Base-by-base conservation (phyloP, 1,140 invertebrate genomes). In the Pseudomyrmex gracilis region DNA sequence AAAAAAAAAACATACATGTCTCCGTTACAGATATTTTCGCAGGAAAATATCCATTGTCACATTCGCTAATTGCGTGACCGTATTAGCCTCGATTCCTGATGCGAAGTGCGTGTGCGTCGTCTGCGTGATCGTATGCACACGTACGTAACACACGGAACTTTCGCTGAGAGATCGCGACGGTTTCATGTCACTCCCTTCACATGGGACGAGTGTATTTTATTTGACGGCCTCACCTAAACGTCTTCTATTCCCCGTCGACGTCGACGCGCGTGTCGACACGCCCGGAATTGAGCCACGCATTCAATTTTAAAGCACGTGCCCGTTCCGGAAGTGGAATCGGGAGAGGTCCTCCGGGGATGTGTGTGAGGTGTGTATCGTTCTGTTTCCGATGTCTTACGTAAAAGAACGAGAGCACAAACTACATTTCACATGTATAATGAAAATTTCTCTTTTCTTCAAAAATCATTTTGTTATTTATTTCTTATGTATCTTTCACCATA, bases 181-280 rank as follows among this genome's bases (percentile, higher is more conserved):
- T 90, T 85, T 83, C 86, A 87, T 68, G 78, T 85, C 61, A 76
- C 84, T 86, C 85, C 87, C 87, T 91, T 84, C 85, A 76, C 86
- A 82, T 85, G 87, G 86, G 85, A 84, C 68, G 82, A 83, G 51
- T 85, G 87, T 90, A 87, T 86, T 92, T 91, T 90, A 90, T 91
- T 87, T 83, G 80, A 86, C 85, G 76, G 82, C 87, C 87, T 89
- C 88, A 85, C 80, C 89, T 89, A 87, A 90, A 89, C 87, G 86
- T 89, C 84, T 87, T 88, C 82, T 87, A 89, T 91, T 91, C 89
- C 80, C 86, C 85, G 80, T 89, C 74, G 82, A 63, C 74, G 49
- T 74, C 86, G 83, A 92, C 87, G 87, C 82, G 87, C 89, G 90
- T 90, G 90, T 90, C 90, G 90, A 92, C 91, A 90, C 90, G 90